Evolutionary conservation across 2,888 invertebrate genomes (phyloP), one percentile per base, ranked within the genome.

Genomic region (Graphium colonna): DNA sequence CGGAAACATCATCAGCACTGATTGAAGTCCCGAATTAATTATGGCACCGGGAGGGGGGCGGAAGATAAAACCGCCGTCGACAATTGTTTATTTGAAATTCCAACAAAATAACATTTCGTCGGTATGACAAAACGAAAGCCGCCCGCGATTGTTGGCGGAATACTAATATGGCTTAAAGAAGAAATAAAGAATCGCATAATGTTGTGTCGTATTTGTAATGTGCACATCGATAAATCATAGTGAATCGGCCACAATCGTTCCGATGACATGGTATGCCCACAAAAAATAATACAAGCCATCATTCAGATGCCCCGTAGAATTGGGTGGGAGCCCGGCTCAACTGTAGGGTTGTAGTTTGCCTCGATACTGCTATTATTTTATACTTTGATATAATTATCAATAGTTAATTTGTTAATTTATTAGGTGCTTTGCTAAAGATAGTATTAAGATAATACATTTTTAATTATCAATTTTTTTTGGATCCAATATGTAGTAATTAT

Each of bases 141-240:
- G 82, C 77, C 74, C 83, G 77, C 82, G 77, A 75, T 82, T 85
- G 85, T 87, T 87, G 79, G 82, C 77, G 73, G 88, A 87, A 89
- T 89, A 88, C 88, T 88, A 89, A 89, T 88, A 88, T 81, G 81
- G 73, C 75, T 79, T 88, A 85, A 87, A 88, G 83, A 87, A 87
- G 82, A 88, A 89, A 88, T 87, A 88, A 87, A 87, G 82, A 82
- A 83, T 79, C 77, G 82, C 76, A 86, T 86, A 86, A 87, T 85
- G 75, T 79, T 84, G 80, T 87, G 83, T 89, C 84, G 87, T 86
- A 89, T 89, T 89, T 87, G 87, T 88, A 86, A 85, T 86, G 85
- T 85, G 88, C 84, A 80, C 86, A 76, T 81, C 87, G 78, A 88
- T 89, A 88, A 87, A 88, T 89, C 88, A 89, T 89, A 88, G 87